Percentiles rank a stretch among this genome's conserved stretches.
Conservation (phyloP, 2,113 vertebrate genomes). For the Phalacrocorax carbo region DNA sequence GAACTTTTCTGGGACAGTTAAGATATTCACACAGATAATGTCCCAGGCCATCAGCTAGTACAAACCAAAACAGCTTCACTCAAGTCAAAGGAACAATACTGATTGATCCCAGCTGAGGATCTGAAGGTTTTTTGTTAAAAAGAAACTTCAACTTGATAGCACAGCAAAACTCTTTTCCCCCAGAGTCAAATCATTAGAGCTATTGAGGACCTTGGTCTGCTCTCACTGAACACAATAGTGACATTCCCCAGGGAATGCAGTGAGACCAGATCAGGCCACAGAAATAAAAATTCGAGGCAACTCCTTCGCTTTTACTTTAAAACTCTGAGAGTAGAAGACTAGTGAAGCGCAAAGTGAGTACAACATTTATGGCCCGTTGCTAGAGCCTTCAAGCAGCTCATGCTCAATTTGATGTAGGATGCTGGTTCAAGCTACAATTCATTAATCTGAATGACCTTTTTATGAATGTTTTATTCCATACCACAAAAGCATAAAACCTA, state of each 20-base stretch:
- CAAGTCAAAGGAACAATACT: not conserved
- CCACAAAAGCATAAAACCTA: not conserved
- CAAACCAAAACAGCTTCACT: not conserved
- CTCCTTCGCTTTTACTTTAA: not conserved
- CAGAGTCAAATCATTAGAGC: not conserved
- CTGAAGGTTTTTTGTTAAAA: not conserved
- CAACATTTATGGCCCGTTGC: not conserved
- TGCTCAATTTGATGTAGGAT: not conserved
- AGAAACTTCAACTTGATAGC: not conserved
- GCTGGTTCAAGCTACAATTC: not conserved
- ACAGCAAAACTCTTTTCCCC: not conserved
- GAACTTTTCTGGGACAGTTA: not conserved
- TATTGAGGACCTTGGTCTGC: not conserved
- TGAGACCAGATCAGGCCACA: not conserved
- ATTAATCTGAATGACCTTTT: not conserved
- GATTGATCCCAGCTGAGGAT: not conserved
- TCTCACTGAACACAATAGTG: not conserved
- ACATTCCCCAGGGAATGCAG: not conserved
- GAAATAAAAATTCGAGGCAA: not conserved
- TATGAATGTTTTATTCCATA: not conserved
- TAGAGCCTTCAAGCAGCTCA: not conserved
- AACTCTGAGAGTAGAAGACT: not conserved
- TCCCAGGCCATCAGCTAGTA: not conserved
- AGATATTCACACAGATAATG: not conserved
- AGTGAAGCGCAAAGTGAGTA: not conserved